Conservation (phyloP, 2,888 invertebrate species). For the Cerastis rubricosa region DNA sequence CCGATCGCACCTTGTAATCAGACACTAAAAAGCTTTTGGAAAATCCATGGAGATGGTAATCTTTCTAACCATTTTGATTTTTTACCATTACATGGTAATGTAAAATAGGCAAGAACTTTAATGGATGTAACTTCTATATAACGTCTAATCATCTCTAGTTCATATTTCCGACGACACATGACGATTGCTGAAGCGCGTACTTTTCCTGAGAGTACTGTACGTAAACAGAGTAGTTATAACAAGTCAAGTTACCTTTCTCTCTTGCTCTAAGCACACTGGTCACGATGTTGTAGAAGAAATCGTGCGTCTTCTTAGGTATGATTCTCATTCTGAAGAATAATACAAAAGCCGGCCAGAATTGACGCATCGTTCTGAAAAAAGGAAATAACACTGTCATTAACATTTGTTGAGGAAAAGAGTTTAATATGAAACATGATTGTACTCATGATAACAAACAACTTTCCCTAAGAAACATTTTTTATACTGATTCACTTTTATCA, state of each 20-base stretch:
- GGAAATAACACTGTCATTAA: neutral
- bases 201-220: neutral
- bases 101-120: neutral
- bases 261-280: conserved; percentile 83
- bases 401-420: neutral
- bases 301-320: conserved; percentile 87
- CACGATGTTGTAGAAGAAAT: conserved; percentile 87
- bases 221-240: neutral
- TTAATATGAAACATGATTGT: neutral
- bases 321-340: conserved; percentile 87
- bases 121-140: neutral
- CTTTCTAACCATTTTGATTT: neutral
- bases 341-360: conserved; percentile 88
- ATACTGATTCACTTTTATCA: too few species aligned
- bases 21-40: neutral
- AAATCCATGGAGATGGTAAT: neutral
- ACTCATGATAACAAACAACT: too few species aligned
- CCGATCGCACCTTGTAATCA: neutral
- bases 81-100: neutral
- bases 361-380: conserved; percentile 87
- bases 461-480: too few species aligned
- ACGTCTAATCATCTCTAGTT: neutral
- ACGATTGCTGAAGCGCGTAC: neutral
- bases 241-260: conserved; percentile 77
- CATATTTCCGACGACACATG: neutral